Percentiles rank a stretch among this genome's conserved stretches.
Evolutionary conservation across 1,140 invertebrate species (phyloP).

Genomic region (Drosophila littoralis): DNA sequence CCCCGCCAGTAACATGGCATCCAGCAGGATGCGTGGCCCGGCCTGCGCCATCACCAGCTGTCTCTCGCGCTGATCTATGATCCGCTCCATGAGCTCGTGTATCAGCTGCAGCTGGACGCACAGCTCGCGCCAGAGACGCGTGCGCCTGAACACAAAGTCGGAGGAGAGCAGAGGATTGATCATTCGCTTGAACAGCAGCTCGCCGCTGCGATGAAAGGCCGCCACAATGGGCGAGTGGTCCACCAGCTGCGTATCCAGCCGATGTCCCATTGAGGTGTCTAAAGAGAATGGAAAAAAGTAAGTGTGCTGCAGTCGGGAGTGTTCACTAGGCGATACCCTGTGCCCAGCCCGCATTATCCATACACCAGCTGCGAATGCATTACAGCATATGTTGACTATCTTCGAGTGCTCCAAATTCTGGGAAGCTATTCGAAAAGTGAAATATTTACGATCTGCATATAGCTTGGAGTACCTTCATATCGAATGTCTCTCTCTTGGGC

Average conservation of each 20-base stretch:
- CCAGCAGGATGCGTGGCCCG: constrained; percentile 52
- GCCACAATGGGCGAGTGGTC: constrained; percentile 46
- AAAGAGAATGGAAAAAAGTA: not conserved
- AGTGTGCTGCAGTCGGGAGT: not conserved
- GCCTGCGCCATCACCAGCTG: not conserved
- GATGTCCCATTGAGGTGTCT: constrained; percentile 78
- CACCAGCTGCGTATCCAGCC: constrained; percentile 54
- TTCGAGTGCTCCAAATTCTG: too few relatives aligned
- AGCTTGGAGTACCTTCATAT: too few relatives aligned
- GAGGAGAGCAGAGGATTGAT: constrained; percentile 68
- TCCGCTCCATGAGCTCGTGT: constrained; percentile 58
- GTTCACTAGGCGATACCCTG: too few relatives aligned
- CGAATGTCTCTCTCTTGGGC: too few relatives aligned
- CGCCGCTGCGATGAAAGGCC: constrained; percentile 63
- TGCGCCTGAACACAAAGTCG: constrained; percentile 66
- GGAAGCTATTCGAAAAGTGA: too few relatives aligned
- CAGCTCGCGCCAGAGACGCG: constrained; percentile 54
- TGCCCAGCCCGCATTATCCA: too few relatives aligned
- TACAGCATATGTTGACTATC: too few relatives aligned
- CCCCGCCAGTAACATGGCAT: constrained; percentile 57
- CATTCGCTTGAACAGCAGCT: constrained; percentile 78
- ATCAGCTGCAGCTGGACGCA: constrained; percentile 56
- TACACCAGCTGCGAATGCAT: too few relatives aligned
- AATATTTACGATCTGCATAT: too few relatives aligned
- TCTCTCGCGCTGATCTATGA: constrained; percentile 55